Base-by-base conservation (phyloP, 2,888 invertebrate species). In the Cylloceria caligata region DNA sequence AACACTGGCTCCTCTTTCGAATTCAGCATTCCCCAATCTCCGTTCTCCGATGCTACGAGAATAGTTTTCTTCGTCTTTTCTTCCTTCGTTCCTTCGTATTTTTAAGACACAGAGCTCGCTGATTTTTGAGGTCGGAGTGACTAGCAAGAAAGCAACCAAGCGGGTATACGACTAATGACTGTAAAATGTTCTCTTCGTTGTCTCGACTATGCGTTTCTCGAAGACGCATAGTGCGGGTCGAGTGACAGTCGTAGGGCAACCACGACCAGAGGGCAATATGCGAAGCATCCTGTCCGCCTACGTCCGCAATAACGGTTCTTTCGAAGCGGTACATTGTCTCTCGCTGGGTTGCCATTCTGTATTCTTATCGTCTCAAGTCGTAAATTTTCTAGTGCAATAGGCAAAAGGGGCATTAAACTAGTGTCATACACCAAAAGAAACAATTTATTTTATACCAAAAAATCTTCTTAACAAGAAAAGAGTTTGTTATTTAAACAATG, bases 251-350 rank as follows among this genome's bases (percentile, higher is more conserved):
- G 9, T 0, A 4, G 16, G 19, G 9, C 21, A 21, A 45, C 13
- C 21, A 19, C 69, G 42, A 55, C 21, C 52, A 36, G 16, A 36
- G 16, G 52, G 21, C 34, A 68, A 72, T 76, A 74, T 81, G 68
- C 60, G 77, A 76, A 72, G 60, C 60, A 74, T 39, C 68, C 60
- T 42, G 45, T 62, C 52, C 55, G 77, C 81, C 78, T 39, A 78
- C 81, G 69, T 75, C 11, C 55, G 64, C 47, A 78, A 74, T 81
- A 81, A 81, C 81, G 78, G 81, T 69, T 74, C 78, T 64, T 74
- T 69, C 55, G 45, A n/a, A 64, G 55, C 69, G 36, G 64, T 62
- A 34, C 24, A 67, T 68, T 60, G 9, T 39, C 39, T 47, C 39
- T 62, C 57, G 64, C 62, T 60, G n/a, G 62, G 27, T n/a, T 27